These are phyloP conservation scores for Loxodonta africana DNA, from an alignment of 2,113 vertebrate species.

Conservation along the genomic window DNA sequence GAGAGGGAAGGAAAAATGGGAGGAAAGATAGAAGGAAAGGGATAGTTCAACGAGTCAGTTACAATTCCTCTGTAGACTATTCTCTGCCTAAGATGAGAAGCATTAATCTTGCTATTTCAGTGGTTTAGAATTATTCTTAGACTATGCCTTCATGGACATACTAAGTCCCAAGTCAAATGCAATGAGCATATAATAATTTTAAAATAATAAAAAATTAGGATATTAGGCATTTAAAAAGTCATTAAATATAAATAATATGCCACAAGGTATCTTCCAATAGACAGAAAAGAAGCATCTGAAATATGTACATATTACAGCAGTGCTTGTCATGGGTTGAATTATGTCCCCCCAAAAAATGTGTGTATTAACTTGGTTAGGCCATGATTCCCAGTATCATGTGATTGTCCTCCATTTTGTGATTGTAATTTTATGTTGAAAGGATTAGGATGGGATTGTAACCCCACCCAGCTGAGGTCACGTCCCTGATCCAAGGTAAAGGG, in stretches of 20 bases:
- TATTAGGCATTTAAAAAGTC: neutral
- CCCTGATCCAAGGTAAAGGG: no score
- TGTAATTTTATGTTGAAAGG: no score
- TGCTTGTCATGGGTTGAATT: neutral
- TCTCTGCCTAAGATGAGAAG: neutral
- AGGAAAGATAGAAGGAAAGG: no score
- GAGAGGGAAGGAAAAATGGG: no score
- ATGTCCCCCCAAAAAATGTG: no score
- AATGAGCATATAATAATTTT: slow-evolving; percentile 3
- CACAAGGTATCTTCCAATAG: neutral
- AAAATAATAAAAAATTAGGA: neutral
- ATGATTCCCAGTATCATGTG: neutral
- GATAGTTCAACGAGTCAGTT: no score
- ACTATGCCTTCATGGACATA: neutral
- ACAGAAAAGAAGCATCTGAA: slow-evolving; percentile 15
- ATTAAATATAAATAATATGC: neutral
- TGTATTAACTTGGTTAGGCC: no score
- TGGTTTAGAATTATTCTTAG: neutral
- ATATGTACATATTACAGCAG: neutral
- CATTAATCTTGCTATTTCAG: neutral
- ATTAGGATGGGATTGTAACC: no score
- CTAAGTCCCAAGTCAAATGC: neutral
- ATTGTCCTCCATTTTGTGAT: no score
- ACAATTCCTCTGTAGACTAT: no score
- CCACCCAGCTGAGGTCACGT: no score